Conservation (phyloP, 2,113 vertebrate species). For the Atherinomorus stipes region DNA sequence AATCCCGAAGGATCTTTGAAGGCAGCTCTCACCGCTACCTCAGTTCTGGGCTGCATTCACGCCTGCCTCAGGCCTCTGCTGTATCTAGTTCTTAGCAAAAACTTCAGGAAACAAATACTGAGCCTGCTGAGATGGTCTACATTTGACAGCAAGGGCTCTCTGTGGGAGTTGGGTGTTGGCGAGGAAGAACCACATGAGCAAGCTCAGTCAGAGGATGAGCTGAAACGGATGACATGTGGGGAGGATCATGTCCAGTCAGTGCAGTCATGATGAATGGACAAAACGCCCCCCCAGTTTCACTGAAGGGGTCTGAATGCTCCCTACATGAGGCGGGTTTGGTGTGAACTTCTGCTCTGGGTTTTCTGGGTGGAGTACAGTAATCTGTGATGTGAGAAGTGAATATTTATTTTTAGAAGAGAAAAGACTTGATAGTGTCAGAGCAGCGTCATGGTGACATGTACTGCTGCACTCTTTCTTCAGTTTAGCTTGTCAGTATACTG, state of each 20-base stretch:
- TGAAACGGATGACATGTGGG: constrained; percentile 11
- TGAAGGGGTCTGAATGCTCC: not conserved
- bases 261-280: constrained; percentile 17
- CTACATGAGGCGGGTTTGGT: not conserved
- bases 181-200: constrained; percentile 12
- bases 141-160: constrained; percentile 16
- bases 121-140: constrained; percentile 48
- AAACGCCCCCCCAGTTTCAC: constrained; percentile 5
- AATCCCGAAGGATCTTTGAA: constrained; percentile 12
- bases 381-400: not conserved
- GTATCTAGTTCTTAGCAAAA: constrained; percentile 81
- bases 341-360: constrained; percentile 25
- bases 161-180: constrained; percentile 67
- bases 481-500: not conserved
- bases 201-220: constrained; percentile 12
- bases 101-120: constrained; percentile 79
- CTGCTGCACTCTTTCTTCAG: constrained; percentile 1
- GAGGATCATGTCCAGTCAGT: not conserved
- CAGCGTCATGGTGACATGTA: not conserved
- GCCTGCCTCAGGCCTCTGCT: constrained; percentile 87
- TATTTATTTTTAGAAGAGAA: constrained; percentile 1
- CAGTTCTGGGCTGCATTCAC: constrained; percentile 82
- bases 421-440: constrained; percentile 8
- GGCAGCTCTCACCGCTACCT: constrained; percentile 67
- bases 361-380: not conserved